Evolutionary conservation across 2,113 vertebrate species (phyloP), one percentile per base, ranked within the genome.

Genomic region (Telmatochromis sp.): DNA sequence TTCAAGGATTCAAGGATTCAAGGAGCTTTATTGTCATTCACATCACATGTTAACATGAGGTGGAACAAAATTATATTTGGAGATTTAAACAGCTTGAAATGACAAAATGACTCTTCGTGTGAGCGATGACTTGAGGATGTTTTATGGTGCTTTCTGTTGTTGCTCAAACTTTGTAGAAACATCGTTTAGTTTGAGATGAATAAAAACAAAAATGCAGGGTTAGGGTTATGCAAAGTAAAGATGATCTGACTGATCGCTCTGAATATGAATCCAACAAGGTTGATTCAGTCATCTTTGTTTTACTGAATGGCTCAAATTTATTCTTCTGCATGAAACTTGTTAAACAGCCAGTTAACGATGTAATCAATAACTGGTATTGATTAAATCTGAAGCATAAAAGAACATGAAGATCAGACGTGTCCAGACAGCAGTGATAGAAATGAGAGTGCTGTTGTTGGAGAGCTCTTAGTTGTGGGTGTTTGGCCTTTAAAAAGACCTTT

Each of bases 331-430:
- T 60, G 26, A 60, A 60, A 60, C 55, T 28, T 58, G 55, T 31
- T 0, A 31, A 0, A 58, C 57, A 60, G 57, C 0, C 57, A 31
- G 8, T 60, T 31, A 17, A 60, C 4, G 26, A 31, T 31, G 3
- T 60, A 31, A 17, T 60, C 57, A 33, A 60, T 60, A 4, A 60
- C 57, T 60, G 26, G 26, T 31, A 60, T 6, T 60, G 57, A 60
- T 60, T 60, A 4, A 0, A 60, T 60, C 26, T 31, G 57, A 60
- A 60, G 14, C 5, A 0, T 17, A 31, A 60, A 58, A 14, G 26
- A 60, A 31, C 57, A 6, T 60, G 57, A 60, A 60, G 26, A 4
- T 60, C 57, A 60, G 26, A 31, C 14, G 8, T 60, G 57, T 60
- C 26, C 57, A 60, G 57, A 10, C 57, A 60, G 26, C 14, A 60